phyloP scores from a whole-genome alignment of 2,113 vertebrate species.

The Pomatostomus ruficeps region DNA sequence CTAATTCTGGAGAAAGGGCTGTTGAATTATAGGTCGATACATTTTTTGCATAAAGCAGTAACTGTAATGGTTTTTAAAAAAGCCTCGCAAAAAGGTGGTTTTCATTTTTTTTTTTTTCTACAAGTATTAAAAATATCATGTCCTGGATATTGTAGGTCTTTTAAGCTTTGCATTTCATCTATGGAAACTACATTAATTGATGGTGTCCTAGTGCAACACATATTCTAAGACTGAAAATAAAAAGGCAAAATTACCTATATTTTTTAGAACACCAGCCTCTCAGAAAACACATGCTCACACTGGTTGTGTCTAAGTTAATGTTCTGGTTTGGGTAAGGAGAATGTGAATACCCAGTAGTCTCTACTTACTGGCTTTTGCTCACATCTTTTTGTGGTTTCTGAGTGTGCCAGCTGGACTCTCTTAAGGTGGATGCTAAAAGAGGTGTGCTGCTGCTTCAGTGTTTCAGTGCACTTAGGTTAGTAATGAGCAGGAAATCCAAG shows the following conservation, averaged over 20 bases:
- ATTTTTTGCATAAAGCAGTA: not conserved
- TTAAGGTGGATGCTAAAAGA: not conserved
- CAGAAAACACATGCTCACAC: not conserved
- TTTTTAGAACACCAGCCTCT: not conserved
- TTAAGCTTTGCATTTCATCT: not conserved
- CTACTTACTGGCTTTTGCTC: not conserved
- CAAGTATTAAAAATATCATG: not conserved
- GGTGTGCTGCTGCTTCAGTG: not conserved
- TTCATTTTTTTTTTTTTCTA: not conserved
- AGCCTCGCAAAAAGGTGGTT: not conserved
- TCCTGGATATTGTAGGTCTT: not conserved
- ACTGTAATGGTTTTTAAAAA: not conserved
- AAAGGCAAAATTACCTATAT: not conserved
- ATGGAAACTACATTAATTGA: not conserved
- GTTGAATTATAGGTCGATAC: not conserved
- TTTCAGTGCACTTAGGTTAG: not conserved
- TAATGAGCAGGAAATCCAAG: not conserved
- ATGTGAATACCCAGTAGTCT: not conserved
- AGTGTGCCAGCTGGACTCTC: not conserved
- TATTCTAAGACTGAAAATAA: not conserved
- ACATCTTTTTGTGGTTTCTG: not conserved
- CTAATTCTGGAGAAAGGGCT: not conserved
- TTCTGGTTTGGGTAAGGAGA: not conserved
- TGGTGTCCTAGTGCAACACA: not conserved
- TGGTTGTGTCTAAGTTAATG: not conserved